Evolutionary conservation across 2,797 vertebrate genomes (phyloP).

Genomic region (Poeciliopsis infans): DNA sequence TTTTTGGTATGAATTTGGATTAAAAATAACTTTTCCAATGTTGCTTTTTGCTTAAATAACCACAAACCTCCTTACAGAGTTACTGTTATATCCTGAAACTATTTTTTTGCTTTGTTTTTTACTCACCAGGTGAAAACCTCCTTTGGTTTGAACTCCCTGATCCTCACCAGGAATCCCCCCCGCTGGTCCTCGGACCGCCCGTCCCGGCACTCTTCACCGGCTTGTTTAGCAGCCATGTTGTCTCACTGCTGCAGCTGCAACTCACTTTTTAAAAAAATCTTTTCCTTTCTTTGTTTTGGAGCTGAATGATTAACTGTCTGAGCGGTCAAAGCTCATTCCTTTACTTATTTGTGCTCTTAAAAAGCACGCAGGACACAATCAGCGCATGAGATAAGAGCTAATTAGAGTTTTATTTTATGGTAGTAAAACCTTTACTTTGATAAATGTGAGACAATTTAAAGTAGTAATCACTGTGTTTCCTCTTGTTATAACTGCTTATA

Average conservation of each 20-base stretch:
- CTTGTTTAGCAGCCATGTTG: conserved; percentile 30
- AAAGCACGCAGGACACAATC: conserved; percentile 2
- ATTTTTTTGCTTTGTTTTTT: neutral
- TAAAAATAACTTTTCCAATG: neutral
- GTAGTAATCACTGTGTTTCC: conserved; percentile 6
- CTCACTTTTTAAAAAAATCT: neutral
- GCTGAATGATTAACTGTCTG: conserved; percentile 81
- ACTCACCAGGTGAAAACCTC: conserved; percentile 79
- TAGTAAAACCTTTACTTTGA: neutral
- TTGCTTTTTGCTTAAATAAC: neutral
- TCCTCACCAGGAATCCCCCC: conserved; percentile 25
- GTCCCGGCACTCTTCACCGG: conserved; percentile 11
- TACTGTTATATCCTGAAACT: neutral
- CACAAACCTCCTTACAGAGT: neutral
- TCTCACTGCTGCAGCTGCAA: neutral
- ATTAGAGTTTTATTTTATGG: neutral
- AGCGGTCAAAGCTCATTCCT: conserved; percentile 64
- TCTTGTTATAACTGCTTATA: conserved; percentile 23
- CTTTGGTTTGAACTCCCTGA: conserved; percentile 50
- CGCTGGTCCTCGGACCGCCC: neutral
- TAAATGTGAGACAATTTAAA: neutral
- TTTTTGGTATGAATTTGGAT: neutral
- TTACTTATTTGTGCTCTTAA: conserved; percentile 29
- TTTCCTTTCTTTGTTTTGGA: neutral
- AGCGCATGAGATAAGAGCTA: conserved; percentile 31